Base-by-base conservation (phyloP, 2,113 vertebrate genomes). In the Sceloporus undulatus region DNA sequence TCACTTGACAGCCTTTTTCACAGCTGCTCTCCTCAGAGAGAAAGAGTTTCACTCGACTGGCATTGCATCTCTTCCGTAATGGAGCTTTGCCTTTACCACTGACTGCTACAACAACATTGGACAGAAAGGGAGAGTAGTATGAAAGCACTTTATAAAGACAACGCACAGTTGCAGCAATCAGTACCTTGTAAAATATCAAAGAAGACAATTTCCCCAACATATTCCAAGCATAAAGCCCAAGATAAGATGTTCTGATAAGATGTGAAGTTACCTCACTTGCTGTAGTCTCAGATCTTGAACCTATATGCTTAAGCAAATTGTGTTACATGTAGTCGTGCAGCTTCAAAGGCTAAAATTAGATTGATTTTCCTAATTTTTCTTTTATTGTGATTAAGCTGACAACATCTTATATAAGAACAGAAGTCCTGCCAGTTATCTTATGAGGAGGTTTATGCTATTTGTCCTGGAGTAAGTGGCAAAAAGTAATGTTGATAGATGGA, bases 1-100 rank as follows among this genome's bases (percentile, higher is more conserved):
- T 99, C 94, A 99, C 99, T 95, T 99, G 99, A 94, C 99, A 99
- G 93, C 98, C 98, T 94, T 99, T 99, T 93, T 99, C 99, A 96
- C 98, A 99, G 96, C 98, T 98, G 95, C 97, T 97, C 85, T 98
- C 97, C 77, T 97, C 97, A 0, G 94, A 86, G 54, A 96, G 96
- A 48, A 95, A 93, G 73, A 96, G 96, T 95, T 95, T 97, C 88
- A 92, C 70, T 40, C 95, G 96, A 92, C 93, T 96, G 92, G 86
- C 93, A 93, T 82, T 92, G 90, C 95, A 97, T 59, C 97, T 95
- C 90, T 99, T 98, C 89, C 98, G 97, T 89, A 99, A 95, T 2
- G 99, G 99, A n/a, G 98, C 98, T 96, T 99, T 99, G 91, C 99
- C 99, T 98, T 99, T 99, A 90, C 98, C 98, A 52, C 97, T 97